These are phyloP conservation scores for Chrysochloris asiatica DNA, from an alignment of 2,113 vertebrate species.

Conservation along the genomic window DNA sequence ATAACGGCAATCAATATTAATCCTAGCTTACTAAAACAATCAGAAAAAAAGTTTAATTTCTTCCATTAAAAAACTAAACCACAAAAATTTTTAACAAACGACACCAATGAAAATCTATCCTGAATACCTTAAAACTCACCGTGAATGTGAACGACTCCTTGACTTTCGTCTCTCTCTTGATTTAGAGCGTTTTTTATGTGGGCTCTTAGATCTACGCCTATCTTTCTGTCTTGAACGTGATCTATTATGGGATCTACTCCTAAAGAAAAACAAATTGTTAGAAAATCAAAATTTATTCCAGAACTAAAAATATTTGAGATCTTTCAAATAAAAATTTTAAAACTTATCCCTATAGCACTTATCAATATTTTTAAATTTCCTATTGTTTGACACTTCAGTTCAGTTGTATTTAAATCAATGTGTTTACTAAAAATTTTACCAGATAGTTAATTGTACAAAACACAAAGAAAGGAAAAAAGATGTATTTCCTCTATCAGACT, in stretches of 20 bases:
- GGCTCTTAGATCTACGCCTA: slow-evolving; percentile 87
- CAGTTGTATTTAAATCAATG: background rate
- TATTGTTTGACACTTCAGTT: background rate
- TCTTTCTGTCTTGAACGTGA: slow-evolving; percentile 87
- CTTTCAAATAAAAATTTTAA: slow-evolving; percentile 35
- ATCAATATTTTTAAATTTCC: slow-evolving; percentile 33
- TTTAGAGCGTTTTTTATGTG: slow-evolving; percentile 90
- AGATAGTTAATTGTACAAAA: slow-evolving; percentile 13
- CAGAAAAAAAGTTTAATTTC: slow-evolving; percentile 20
- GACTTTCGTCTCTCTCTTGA: slow-evolving; percentile 90
- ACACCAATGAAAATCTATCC: background rate
- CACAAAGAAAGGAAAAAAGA: background rate
- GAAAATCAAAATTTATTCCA: slow-evolving; percentile 46
- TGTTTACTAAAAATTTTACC: slow-evolving; percentile 8
- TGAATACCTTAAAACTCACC: slow-evolving; percentile 77
- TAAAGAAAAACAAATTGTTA: slow-evolving; percentile 73
- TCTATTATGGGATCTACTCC: slow-evolving; percentile 88
- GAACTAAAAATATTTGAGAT: slow-evolving; percentile 35
- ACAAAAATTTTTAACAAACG: slow-evolving; percentile 47
- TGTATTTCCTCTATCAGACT: background rate
- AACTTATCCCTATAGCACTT: background rate
- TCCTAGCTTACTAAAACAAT: slow-evolving; percentile 31
- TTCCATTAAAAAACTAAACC: slow-evolving; percentile 44
- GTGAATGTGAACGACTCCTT: slow-evolving; percentile 89
- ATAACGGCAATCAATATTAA: slow-evolving; percentile 30